Base-by-base conservation (phyloP, 2,888 invertebrate genomes). In the Furcula furcula region DNA sequence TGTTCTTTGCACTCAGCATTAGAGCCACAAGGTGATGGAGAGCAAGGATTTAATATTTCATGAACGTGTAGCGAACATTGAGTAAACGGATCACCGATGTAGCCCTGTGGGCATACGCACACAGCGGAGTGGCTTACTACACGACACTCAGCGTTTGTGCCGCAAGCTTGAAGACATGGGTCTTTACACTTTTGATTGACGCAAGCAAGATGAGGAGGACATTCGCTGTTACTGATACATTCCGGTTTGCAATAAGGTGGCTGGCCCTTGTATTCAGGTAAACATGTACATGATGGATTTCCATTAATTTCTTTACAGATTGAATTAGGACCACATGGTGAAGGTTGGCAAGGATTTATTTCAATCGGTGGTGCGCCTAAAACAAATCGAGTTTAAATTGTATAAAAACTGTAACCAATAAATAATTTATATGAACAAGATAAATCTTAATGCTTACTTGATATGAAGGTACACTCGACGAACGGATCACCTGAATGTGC, bases 181-280 rank as follows among this genome's bases (percentile, higher is more conserved):
- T 93, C 93, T 70, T 89, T 90, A 69, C 95, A 95, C 83, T 93
- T 94, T 56, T 92, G 91, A 63, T 92, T 92, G 3, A 93, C 87
- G 65, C 95, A 95, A 35, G 95, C 94, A 51, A 94, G 82, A 47
- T 92, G 90, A 52, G 90, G 90, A 2, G 91, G 69, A 63, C 95
- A 95, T 77, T 95, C 95, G 33, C 92, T 91, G 62, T 94, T 95
- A 51, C 93, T 92, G 21, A 93, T 88, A 75, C 96, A 96, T 81
- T 95, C 95, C 1, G 95, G 95, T 48, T 92, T 90, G 59, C 95
- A 95, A 56, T 93, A 93, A 1, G 95, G 95, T 26, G 95, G 94
- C 34, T 91, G 86, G 30, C 95, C 94, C 37, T 89, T 89, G 56
- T 91, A 94, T 58, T 91, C 91, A 22, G 92, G 90, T 40, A 93